Percentiles rank a stretch among this genome's conserved stretches.
Conservation (phyloP, 2,113 vertebrate species). For the Stigmatopora argus region DNA sequence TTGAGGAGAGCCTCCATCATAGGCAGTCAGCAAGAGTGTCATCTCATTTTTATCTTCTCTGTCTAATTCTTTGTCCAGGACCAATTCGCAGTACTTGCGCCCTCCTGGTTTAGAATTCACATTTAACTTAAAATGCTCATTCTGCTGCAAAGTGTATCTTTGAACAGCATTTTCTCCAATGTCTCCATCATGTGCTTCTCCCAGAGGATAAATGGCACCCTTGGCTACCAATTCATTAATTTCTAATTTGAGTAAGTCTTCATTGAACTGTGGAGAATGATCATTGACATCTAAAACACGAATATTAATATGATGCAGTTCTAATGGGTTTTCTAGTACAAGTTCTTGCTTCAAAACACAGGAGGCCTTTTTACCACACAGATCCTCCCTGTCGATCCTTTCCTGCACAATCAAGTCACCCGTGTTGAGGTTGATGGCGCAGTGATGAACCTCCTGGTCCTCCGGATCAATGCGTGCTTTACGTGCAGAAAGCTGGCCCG, state of each 20-base stretch:
- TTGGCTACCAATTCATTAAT: slow-evolving; percentile 44
- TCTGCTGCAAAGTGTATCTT: slow-evolving; percentile 57
- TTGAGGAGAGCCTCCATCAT: slow-evolving; percentile 61
- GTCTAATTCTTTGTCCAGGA: slow-evolving; percentile 60
- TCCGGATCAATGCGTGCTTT: slow-evolving; percentile 61
- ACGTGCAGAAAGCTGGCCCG: slow-evolving; percentile 52
- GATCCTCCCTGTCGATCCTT: slow-evolving; percentile 74
- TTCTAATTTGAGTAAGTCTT: slow-evolving; percentile 44
- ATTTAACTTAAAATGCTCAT: slow-evolving; percentile 60
- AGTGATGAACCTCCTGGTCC: slow-evolving; percentile 28
- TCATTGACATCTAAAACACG: slow-evolving; percentile 78
- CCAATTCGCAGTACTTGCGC: slow-evolving; percentile 32
- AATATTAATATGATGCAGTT: slow-evolving; percentile 54
- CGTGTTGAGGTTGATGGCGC: slow-evolving; percentile 54
- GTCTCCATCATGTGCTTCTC: slow-evolving; percentile 69
- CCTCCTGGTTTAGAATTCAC: slow-evolving; percentile 30
- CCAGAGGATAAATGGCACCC: slow-evolving; percentile 61
- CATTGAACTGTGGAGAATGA: slow-evolving; percentile 64
- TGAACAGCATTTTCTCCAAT: slow-evolving; percentile 66
- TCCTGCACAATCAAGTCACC: slow-evolving; percentile 68
- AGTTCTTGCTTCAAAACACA: slow-evolving; percentile 71
- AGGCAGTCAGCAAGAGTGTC: slow-evolving; percentile 42
- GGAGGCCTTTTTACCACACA: slow-evolving; percentile 55
- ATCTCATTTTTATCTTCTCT: slow-evolving; percentile 49
- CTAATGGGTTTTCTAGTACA: slow-evolving; percentile 58